phyloP scores from a whole-genome alignment of 2,888 invertebrate genomes.

The Stramonita haemastoma region DNA sequence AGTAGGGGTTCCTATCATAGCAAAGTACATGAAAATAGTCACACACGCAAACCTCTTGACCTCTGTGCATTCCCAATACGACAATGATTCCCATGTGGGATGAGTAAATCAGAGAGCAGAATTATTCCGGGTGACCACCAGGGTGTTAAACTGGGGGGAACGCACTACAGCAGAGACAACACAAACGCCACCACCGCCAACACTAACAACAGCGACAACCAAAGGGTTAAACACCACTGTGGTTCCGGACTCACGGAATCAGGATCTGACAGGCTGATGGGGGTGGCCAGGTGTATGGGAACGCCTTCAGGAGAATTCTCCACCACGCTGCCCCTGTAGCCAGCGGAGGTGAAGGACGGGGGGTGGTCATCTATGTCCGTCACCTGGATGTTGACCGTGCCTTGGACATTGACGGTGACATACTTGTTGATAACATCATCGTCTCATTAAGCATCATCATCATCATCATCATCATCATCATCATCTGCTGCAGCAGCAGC shows the following conservation, averaged over 20 bases:
- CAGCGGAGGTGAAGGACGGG: not conserved
- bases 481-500: too few relatives aligned
- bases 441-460: too few relatives aligned
- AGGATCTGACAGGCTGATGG: not conserved
- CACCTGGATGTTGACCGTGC: conserved; percentile 15
- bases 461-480: too few relatives aligned
- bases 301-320: conserved; percentile 25
- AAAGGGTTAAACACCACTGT: not conserved
- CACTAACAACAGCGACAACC: not conserved
- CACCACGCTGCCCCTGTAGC: not conserved
- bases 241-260: not conserved
- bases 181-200: not conserved
- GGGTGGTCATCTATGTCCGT: conserved; percentile 3
- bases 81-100: too few relatives aligned
- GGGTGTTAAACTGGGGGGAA: not conserved
- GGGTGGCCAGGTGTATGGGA: not conserved
- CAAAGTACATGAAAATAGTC: too few relatives aligned
- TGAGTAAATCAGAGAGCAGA: too few relatives aligned
- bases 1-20: too few relatives aligned
- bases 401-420: not conserved
- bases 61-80: too few relatives aligned
- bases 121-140: too few relatives aligned
- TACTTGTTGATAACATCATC: too few relatives aligned
- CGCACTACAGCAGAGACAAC: too few relatives aligned
- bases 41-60: too few relatives aligned